Conservation (phyloP, 2,888 invertebrate species). For the Palloptera scutellata region DNA sequence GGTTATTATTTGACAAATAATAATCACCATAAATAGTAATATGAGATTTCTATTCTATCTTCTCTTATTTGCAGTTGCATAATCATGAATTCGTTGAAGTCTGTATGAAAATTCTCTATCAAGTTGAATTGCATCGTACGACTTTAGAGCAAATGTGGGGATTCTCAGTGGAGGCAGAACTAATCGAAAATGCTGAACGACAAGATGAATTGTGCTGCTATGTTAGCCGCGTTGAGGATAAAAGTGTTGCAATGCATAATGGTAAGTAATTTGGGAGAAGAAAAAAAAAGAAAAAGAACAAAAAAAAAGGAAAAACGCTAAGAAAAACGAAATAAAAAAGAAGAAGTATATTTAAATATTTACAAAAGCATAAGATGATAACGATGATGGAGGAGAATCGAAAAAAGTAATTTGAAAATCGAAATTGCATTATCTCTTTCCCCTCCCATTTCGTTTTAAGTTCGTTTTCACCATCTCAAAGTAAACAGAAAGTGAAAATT, state of each 20-base stretch:
- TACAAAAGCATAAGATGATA: background rate
- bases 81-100: constrained; percentile 96
- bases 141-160: constrained; percentile 97
- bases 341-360: too few relatives aligned
- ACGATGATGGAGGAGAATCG: background rate
- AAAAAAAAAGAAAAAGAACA: constrained; percentile 4
- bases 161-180: constrained; percentile 95
- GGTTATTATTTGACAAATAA: too few relatives aligned
- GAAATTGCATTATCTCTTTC: too few relatives aligned
- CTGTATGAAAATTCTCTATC: constrained; percentile 95
- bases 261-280: constrained; percentile 70
- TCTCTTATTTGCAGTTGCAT: constrained; percentile 73
- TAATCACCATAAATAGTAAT: background rate
- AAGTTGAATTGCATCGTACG: constrained; percentile 90
- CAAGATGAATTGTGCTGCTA: constrained; percentile 98
- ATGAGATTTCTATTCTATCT: background rate
- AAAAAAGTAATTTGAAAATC: too few relatives aligned
- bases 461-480: too few relatives aligned
- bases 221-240: constrained; percentile 94
- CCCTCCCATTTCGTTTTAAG: too few relatives aligned
- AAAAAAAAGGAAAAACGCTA: constrained; percentile 4
- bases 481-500: constrained; percentile 1
- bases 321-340: background rate
- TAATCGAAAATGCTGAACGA: constrained; percentile 93
- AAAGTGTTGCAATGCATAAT: constrained; percentile 95